These are phyloP conservation scores for Tenrec ecaudatus DNA, from an alignment of 2,113 vertebrate genomes.

Conservation along the genomic window DNA sequence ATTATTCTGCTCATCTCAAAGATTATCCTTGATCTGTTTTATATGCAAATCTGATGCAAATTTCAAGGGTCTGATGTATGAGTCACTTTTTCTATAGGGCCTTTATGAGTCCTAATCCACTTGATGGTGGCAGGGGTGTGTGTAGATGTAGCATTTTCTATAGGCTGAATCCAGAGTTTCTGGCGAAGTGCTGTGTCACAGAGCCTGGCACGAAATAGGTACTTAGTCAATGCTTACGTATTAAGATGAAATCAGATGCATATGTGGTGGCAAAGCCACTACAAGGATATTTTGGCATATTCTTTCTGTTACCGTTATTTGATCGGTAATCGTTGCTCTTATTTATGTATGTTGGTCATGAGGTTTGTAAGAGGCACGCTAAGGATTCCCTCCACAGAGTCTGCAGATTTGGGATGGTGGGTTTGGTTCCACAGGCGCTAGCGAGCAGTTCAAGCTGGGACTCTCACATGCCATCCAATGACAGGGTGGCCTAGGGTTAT, in stretches of 20 bases:
- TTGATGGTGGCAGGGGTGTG: too few relatives aligned
- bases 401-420: neutral
- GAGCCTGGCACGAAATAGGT: neutral
- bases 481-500: neutral
- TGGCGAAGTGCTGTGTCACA: neutral
- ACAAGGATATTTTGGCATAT: neutral
- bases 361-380: neutral
- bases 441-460: neutral
- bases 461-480: neutral
- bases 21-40: slow-evolving; percentile 50
- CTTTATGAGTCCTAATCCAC: too few relatives aligned
- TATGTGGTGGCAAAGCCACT: too few relatives aligned
- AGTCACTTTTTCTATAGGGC: neutral
- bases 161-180: slow-evolving; percentile 17
- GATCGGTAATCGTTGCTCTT: neutral
- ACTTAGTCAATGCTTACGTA: neutral
- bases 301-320: neutral
- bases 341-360: neutral
- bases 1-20: neutral
- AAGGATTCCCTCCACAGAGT: neutral
- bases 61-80: neutral
- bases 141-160: neutral
- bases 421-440: neutral
- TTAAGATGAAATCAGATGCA: neutral
- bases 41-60: slow-evolving; percentile 33